Conservation (phyloP, 2,113 vertebrate genomes). For the Toxotes jaculatrix region DNA sequence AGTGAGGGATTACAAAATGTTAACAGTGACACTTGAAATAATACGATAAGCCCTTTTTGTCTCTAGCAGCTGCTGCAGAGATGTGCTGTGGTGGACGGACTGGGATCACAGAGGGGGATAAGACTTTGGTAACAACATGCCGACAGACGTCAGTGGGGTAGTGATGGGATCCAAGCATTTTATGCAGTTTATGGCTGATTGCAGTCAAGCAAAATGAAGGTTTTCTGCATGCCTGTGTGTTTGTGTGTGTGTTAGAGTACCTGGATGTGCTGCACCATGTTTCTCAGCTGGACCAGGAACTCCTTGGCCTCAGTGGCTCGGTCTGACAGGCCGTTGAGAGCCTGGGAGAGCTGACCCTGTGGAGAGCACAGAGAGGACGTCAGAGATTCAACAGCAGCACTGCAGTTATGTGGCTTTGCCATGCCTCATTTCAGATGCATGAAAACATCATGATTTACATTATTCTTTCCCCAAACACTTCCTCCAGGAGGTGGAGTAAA, state of each 20-base stretch:
- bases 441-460: no score
- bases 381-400: background rate
- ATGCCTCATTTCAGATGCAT: no score
- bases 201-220: background rate
- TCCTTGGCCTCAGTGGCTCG: slow-evolving; percentile 98
- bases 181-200: background rate
- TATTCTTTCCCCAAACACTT: no score
- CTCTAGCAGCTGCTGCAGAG: background rate
- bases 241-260: slow-evolving; percentile 74
- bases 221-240: background rate
- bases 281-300: slow-evolving; percentile 95
- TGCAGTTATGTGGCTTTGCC: background rate
- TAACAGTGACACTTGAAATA: background rate
- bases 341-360: slow-evolving; percentile 97
- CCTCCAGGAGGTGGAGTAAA: no score
- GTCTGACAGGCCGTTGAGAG: slow-evolving; percentile 94
- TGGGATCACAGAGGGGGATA: slow-evolving; percentile 9
- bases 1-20: slow-evolving; percentile 18
- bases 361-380: slow-evolving; percentile 31
- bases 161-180: background rate
- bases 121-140: background rate
- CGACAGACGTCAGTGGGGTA: background rate
- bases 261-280: slow-evolving; percentile 98
- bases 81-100: background rate
- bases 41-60: slow-evolving; percentile 6